Conservation (phyloP, 2,888 invertebrate genomes). For the Dioctria linearis region DNA sequence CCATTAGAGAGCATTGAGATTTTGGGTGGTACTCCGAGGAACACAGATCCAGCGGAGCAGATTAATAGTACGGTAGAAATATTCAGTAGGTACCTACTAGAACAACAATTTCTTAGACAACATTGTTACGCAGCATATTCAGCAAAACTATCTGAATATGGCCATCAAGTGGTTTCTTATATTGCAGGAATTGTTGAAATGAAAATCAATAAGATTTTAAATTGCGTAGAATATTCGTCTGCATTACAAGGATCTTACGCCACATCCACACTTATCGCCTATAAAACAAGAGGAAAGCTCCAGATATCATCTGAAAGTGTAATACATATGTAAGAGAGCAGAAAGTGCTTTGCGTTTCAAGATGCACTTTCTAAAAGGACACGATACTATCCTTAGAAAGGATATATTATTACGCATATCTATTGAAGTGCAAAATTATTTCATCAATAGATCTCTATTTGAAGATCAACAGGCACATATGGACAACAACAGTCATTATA, state of each 20-base stretch:
- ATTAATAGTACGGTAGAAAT: slow-evolving; percentile 2
- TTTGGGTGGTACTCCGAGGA: background rate
- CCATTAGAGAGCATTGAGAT: background rate
- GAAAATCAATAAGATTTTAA: slow-evolving; percentile 1
- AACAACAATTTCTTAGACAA: slow-evolving; percentile 14
- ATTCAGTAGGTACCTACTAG: background rate
- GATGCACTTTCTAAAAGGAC: background rate
- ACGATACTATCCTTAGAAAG: background rate
- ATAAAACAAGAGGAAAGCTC: background rate
- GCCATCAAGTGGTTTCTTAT: background rate
- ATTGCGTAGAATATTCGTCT: background rate
- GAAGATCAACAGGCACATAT: no score
- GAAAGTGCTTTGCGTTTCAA: background rate
- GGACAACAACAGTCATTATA: no score
- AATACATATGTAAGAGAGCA: slow-evolving; percentile 2
- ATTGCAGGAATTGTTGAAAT: slow-evolving; percentile 7
- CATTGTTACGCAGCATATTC: background rate
- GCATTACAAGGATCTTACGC: background rate
- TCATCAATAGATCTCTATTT: no score
- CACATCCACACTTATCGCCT: background rate
- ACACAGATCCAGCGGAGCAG: background rate
- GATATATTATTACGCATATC: background rate
- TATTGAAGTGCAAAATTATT: background rate
- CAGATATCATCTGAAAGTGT: slow-evolving; percentile 14
- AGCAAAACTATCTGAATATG: slow-evolving; percentile 4